phyloP scores from a whole-genome alignment of 2,888 invertebrate species.

The Cheilosia soror region DNA sequence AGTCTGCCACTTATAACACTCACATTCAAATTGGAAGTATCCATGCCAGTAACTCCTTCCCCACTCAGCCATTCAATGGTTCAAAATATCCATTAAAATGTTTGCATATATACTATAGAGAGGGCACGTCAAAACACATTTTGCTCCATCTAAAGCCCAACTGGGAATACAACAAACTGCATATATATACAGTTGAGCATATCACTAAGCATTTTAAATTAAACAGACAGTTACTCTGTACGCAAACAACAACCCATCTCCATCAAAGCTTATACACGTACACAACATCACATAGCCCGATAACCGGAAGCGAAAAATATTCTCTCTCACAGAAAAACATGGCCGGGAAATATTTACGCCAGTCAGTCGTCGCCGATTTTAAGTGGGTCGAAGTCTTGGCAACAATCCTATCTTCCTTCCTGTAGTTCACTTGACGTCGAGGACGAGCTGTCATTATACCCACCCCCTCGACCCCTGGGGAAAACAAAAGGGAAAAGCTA shows the following conservation, averaged over 20 bases:
- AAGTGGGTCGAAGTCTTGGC: conserved; percentile 67
- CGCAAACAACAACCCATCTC: conserved; percentile 30
- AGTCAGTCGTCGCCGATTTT: conserved; percentile 45
- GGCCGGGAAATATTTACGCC: conserved; percentile 38
- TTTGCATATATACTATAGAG: background rate
- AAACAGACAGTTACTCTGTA: conserved; percentile 31
- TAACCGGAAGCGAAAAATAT: conserved; percentile 50
- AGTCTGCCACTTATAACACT: conserved; percentile 53
- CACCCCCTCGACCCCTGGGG: background rate
- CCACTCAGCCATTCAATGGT: conserved; percentile 31
- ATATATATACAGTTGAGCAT: conserved; percentile 30
- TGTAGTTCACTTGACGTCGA: background rate
- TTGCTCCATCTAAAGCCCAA: background rate
- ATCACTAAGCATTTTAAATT: conserved; percentile 15
- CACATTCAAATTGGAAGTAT: conserved; percentile 44
- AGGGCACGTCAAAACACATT: background rate
- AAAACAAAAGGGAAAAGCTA: conserved; percentile 43
- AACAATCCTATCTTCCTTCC: conserved; percentile 19
- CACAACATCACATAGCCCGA: conserved; percentile 32
- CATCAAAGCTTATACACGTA: conserved; percentile 6
- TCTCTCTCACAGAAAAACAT: conserved; percentile 14
- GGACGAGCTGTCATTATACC: conserved; percentile 4
- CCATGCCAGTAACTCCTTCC: conserved; percentile 21
- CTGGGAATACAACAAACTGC: conserved; percentile 26
- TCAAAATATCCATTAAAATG: conserved; percentile 38